Percentiles rank a stretch among this genome's conserved stretches.
Conservation (phyloP, 2,888 invertebrate genomes). For the Nyleta sp. region DNA sequence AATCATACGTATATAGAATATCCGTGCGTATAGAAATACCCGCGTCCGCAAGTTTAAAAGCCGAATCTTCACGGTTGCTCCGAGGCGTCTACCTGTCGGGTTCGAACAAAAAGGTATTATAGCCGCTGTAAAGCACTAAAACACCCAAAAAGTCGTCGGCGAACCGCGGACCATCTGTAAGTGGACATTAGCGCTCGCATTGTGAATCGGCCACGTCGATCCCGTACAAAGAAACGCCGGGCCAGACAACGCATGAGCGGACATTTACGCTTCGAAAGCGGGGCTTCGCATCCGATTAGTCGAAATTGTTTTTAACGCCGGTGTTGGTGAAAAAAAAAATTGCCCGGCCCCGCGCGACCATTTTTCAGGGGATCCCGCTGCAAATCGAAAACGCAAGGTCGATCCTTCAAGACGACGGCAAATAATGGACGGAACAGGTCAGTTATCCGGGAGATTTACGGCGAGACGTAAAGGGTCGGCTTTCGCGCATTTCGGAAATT, state of each 20-base stretch:
- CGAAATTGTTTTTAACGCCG: constrained; percentile 29
- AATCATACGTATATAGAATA: constrained; percentile 40
- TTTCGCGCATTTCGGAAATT: too few species aligned
- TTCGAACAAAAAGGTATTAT: constrained; percentile 67
- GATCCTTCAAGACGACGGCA: too few species aligned
- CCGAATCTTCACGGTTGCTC: constrained; percentile 55
- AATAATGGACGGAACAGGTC: too few species aligned
- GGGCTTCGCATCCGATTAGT: constrained; percentile 34
- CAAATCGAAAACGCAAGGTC: too few species aligned
- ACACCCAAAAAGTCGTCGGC: constrained; percentile 64
- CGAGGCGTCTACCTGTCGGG: constrained; percentile 65
- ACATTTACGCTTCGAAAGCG: constrained; percentile 65
- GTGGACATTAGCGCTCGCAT: constrained; percentile 71
- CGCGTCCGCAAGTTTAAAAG: constrained; percentile 48
- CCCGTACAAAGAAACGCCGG: constrained; percentile 54
- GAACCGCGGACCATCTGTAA: constrained; percentile 64
- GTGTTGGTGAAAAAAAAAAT: constrained; percentile 13
- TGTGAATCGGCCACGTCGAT: constrained; percentile 74
- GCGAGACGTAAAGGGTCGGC: too few species aligned
- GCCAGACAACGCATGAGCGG: constrained; percentile 45
- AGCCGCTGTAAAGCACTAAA: constrained; percentile 67
- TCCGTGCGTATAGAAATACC: constrained; percentile 40
- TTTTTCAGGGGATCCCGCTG: too few species aligned
- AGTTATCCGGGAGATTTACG: too few species aligned
- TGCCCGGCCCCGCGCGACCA: too few species aligned